phyloP scores from a whole-genome alignment of 2,113 vertebrate species.

The Nothocercus nigrocapillus region DNA sequence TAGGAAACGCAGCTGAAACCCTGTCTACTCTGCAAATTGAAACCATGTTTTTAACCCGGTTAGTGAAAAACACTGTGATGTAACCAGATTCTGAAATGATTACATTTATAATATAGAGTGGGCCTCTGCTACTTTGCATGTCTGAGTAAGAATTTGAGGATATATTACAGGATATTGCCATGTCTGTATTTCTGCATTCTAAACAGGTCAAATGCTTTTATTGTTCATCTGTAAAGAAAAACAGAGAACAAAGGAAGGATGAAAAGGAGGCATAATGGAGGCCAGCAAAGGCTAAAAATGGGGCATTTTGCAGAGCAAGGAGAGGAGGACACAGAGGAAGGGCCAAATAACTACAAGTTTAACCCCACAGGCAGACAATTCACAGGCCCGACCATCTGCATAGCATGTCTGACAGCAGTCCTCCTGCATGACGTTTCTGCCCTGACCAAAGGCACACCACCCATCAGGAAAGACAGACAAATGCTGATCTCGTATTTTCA shows the following conservation, averaged over 20 bases:
- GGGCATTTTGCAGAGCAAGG: background rate
- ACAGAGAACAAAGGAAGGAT: background rate
- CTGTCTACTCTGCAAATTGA: constrained; percentile 51
- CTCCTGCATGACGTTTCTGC: background rate
- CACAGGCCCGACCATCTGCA: background rate
- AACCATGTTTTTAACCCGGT: constrained; percentile 44
- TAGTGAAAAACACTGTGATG: constrained; percentile 29
- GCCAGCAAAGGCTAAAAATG: background rate
- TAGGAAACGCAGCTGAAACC: constrained; percentile 3
- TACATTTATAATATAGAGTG: constrained; percentile 44
- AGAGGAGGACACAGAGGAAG: background rate
- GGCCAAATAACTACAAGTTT: background rate
- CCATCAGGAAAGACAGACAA: background rate
- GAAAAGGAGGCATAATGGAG: background rate
- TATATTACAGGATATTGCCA: constrained; percentile 65
- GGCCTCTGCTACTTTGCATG: constrained; percentile 33
- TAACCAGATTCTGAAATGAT: constrained; percentile 29
- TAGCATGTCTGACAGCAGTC: background rate
- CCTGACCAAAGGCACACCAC: background rate
- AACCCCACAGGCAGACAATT: background rate
- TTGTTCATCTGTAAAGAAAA: constrained; percentile 1
- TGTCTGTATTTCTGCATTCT: constrained; percentile 56
- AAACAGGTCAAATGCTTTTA: constrained; percentile 31
- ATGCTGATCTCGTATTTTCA: background rate
- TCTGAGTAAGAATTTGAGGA: constrained; percentile 55